Evolutionary conservation across 37 sponge, comb jelly and placozoan species (phyloP).

Genomic region (Halisarca cf. caerulea): DNA sequence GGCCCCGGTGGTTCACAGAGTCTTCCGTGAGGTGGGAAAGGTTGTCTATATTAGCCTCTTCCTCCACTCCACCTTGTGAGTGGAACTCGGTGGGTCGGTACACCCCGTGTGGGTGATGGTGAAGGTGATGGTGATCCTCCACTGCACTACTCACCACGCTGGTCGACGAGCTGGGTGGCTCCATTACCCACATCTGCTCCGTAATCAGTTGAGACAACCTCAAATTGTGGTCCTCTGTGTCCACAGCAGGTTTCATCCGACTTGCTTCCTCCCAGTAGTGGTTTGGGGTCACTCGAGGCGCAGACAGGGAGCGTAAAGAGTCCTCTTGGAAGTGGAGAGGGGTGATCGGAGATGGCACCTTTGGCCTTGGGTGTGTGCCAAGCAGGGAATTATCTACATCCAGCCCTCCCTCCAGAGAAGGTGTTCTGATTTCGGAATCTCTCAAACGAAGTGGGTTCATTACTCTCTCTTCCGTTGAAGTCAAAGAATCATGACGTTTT

Average conservation of each 20-base stretch:
- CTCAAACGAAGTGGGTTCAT: neutral
- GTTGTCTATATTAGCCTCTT: neutral
- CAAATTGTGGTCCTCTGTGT: slow-evolving; percentile 60
- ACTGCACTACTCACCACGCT: slow-evolving; percentile 24
- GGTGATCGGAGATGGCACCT: neutral
- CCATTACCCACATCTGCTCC: slow-evolving; percentile 22
- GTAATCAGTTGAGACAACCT: slow-evolving; percentile 44
- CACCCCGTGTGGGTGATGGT: too few species aligned
- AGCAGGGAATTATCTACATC: neutral
- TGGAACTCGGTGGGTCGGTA: neutral
- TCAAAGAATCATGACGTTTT: neutral
- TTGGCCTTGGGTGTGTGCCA: neutral
- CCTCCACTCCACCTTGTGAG: slow-evolving; percentile 11
- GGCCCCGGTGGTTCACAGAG: neutral
- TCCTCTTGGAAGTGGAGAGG: neutral
- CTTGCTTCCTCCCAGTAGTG: slow-evolving; percentile 75
- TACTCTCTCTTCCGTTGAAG: slow-evolving; percentile 4
- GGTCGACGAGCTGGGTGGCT: slow-evolving; percentile 12
- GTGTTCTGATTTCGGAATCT: neutral
- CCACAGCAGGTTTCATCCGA: slow-evolving; percentile 64
- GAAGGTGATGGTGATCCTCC: neutral
- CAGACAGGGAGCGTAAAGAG: slow-evolving; percentile 56
- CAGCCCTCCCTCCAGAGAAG: neutral
- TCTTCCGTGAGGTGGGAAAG: slow-evolving; percentile 2
- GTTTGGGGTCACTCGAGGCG: slow-evolving; percentile 55